phyloP scores from a whole-genome alignment of 1,140 invertebrate genomes.

The Drosophila pandora region DNA sequence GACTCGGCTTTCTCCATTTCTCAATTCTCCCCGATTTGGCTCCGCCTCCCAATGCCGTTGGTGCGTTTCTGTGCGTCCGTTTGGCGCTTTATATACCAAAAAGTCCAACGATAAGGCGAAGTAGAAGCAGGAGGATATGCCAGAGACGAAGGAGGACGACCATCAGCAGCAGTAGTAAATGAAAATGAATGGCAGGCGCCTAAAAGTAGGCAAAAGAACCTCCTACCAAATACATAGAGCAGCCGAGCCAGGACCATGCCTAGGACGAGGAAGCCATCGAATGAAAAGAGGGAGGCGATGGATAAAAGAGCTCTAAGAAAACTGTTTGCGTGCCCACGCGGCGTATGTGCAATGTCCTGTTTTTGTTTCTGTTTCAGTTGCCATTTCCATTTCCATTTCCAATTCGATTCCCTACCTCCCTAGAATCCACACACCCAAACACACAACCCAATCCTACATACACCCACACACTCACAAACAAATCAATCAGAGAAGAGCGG shows the following conservation, averaged over 20 bases:
- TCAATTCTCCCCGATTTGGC: conserved; percentile 43
- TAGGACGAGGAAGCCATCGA: background rate
- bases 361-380: background rate
- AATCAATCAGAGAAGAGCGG: conserved; percentile 47
- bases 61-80: conserved; percentile 61
- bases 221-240: conserved; percentile 28
- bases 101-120: conserved; percentile 72
- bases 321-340: conserved; percentile 33
- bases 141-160: conserved; percentile 9
- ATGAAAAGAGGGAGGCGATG: conserved; percentile 34
- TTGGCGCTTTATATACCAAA: conserved; percentile 71
- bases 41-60: conserved; percentile 72
- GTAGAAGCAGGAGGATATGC: conserved; percentile 25
- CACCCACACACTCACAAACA: background rate
- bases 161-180: conserved; percentile 45
- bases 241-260: too few relatives aligned
- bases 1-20: background rate
- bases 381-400: background rate
- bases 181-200: conserved; percentile 75
- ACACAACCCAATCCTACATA: background rate
- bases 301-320: conserved; percentile 44
- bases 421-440: background rate
- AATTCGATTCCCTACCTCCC: background rate
- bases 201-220: conserved; percentile 68
- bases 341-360: conserved; percentile 45